Conservation (phyloP, 2,797 vertebrate species). For the Oreonectes daqikongensis region DNA sequence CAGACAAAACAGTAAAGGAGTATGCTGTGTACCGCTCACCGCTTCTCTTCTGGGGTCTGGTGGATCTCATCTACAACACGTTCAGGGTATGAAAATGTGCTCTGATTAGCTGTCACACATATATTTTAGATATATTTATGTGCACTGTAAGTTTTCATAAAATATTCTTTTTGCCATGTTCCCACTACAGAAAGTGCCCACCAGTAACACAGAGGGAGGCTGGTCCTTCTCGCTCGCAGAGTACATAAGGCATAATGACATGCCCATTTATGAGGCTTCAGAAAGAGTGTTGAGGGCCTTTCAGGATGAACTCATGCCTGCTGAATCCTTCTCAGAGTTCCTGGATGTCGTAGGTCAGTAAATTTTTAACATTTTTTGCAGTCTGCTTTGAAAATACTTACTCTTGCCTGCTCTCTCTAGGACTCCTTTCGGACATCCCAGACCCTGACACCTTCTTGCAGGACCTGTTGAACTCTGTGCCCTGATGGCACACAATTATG, state of each 20-base stretch:
- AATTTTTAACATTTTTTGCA: neutral
- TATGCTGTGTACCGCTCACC: slow-evolving; percentile 92
- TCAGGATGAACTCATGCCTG: slow-evolving; percentile 99
- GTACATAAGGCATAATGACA: slow-evolving; percentile 97
- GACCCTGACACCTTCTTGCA: slow-evolving; percentile 93
- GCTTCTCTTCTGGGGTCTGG: slow-evolving; percentile 97
- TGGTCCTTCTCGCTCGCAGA: slow-evolving; percentile 99
- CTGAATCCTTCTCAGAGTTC: slow-evolving; percentile 94
- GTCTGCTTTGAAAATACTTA: neutral
- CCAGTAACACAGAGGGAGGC: slow-evolving; percentile 98
- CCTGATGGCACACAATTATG: slow-evolving; percentile 76
- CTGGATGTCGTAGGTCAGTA: slow-evolving; percentile 90
- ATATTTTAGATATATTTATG: neutral
- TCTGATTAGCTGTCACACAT: neutral
- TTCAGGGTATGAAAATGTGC: slow-evolving; percentile 84
- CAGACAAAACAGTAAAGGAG: slow-evolving; percentile 92
- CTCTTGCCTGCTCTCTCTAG: slow-evolving; percentile 69
- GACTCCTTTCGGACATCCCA: slow-evolving; percentile 89
- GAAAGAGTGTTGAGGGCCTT: slow-evolving; percentile 94
- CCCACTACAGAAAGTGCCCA: slow-evolving; percentile 86
- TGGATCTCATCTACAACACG: slow-evolving; percentile 98
- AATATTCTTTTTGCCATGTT: neutral
- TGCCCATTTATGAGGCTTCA: slow-evolving; percentile 96
- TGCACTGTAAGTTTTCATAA: slow-evolving; percentile 2
- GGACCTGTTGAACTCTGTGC: slow-evolving; percentile 93